Evolutionary conservation across 2,888 invertebrate genomes (phyloP), one percentile per base, ranked within the genome.

Genomic region (Cheilosia impressa): DNA sequence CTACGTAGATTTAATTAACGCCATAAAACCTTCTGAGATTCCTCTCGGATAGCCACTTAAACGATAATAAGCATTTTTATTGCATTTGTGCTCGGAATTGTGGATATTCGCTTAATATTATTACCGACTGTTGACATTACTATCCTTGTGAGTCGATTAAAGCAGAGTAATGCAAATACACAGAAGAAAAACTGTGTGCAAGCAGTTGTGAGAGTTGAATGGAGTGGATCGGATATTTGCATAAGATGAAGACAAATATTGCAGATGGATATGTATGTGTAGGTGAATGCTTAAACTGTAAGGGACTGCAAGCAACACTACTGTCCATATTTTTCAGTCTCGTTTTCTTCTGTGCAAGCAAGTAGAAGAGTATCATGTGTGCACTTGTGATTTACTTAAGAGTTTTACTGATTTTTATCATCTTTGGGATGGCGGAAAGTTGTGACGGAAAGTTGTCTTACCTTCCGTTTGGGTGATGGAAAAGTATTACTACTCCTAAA

Each of bases 1-100:
- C 19, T 55, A 31, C 31, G 34, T 47, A 45, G 68, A 69, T 69
- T 45, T 57, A 69, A 69, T 57, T 69, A 69, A 45, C 47, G 19
- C 57, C 34, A 43, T 57, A 34, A 57, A 69, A 45, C 34, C 31
- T 15, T 22, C 66, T 9, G 31, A 4, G 31, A 43, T 68, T 68
- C 41, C 13, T 17, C 27, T 17, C 53, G 13, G 31, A 45, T 19
- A 57, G 45, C 57, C 68, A 31, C 68, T 69, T 68, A 68, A 43
- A 31, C 43, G 68, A 45, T 68, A 69, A 69, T 69, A 69, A 69
- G 57, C 57, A 22, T 57, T 69, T 69, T 57, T 45, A 57, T 69
- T 38, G 38, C 38, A 38, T 13, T 38, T 38, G 13, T 38, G 38
- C 38, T 38, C 13, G 38, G 38, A 38, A 38, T 38, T 38, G 38